Evolutionary conservation across 2,888 invertebrate species (phyloP), one percentile per base, ranked within the genome.

Genomic region (Ormyrus nitidulus): DNA sequence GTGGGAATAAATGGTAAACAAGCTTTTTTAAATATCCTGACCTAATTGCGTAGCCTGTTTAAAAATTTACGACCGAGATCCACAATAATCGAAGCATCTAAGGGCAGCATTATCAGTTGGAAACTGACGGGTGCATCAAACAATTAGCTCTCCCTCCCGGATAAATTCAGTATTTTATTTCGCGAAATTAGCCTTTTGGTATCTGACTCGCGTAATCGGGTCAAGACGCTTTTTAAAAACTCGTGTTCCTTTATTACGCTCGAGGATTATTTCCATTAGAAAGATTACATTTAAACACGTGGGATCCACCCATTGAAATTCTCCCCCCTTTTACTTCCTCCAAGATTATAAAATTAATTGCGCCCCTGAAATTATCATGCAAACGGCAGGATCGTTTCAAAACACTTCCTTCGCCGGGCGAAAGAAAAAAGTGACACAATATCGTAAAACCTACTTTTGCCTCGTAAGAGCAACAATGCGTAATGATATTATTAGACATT

Each of bases 261-360:
- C 34, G 13, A 4, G 19, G 19, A 62, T 64, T 65, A 71, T 72
- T 68, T 73, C 53, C 68, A 62, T 72, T 66, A 58, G 46, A 56
- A 62, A 73, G 74, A 79, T 79, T 64, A 69, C 74, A 74, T 73
- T 78, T 69, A 65, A 62, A 69, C n/a, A 61, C 68, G 79, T 79
- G 74, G 69, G 74, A 74, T 59, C 7, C 69, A 19, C 6, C 49
- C 54, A 73, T 79, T 68, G 74, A 74, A 74, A 56, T 59, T 11
- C 62, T 48, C 34, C 49, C 44, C 5, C 34, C 6, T 6, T 54
- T 72, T 19, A 19, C 53, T 19, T 10, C 44, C n/a, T 10, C 6
- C n/a, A 11, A 70, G 70, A 79, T 76, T 72, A 62, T 80, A 71
- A 76, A 76, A 80, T 77, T 68, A 70, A 73, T 68, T 66, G 61